Evolutionary conservation across 2,888 invertebrate genomes (phyloP), one percentile per base, ranked within the genome.

Genomic region (Conops quadrifasciatus): DNA sequence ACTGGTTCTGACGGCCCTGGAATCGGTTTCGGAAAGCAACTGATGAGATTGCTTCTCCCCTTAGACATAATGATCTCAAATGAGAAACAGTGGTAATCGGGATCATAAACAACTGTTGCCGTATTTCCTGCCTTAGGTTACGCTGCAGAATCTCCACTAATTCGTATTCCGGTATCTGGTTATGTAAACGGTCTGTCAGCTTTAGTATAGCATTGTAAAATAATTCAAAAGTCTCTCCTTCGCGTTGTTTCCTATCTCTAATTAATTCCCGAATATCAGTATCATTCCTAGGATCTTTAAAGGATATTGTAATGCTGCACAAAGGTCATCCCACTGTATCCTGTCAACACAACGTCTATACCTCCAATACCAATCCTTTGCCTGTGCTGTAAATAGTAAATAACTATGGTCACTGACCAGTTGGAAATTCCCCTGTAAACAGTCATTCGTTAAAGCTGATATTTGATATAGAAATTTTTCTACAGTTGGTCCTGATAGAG

Each of bases 181-280:
- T n/a, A n/a, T n/a, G n/a, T n/a, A n/a, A n/a, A n/a, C n/a, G n/a
- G n/a, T n/a, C n/a, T n/a, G 64, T 56, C 24, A 71, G 64, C 2
- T 65, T 30, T 3, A 71, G 51, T 16, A 71, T 67, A 7, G 64
- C 62, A 26, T 65, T 68, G 51, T 72, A 68, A 59, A 71, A 71
- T 1, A 28, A 36, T 47, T 71, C 71, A 47, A 71, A 71, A 16
- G 36, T 36, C n/a, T n/a, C n/a, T n/a, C n/a, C n/a, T 59, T 71
- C 71, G 5, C 24, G 63, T 16, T 71, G 71, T 26, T 71, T 71
- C n/a, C 71, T 36, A 36, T 71, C 71, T 15, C 71, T 28, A 24
- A 71, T 58, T 11, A 71, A 24, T 28, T 71, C 64, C 0, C 58
- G 43, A 19, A 67, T 58, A n/a, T n/a, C n/a, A n/a, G n/a, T n/a